Base-by-base conservation (phyloP, 23 tunicate genomes). In the Trididemnum clinides region DNA sequence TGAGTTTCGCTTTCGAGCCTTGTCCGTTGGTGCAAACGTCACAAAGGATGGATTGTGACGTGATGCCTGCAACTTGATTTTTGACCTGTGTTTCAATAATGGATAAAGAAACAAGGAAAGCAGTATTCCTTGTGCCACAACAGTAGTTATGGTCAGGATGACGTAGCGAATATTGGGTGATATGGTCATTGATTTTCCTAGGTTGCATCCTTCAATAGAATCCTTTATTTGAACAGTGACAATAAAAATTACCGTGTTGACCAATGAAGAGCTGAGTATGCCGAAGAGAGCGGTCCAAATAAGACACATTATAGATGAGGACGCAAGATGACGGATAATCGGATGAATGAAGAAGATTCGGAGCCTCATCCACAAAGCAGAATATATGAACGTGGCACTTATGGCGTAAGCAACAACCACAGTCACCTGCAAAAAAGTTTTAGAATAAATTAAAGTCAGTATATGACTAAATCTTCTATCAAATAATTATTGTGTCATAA, bases 311-410 rank as follows among this genome's bases (percentile, higher is more conserved):
- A 37, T 66, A 27, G 50, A 28, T 21, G 33, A 30, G 0, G 89
- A 82, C 5, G 84, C 88, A 15, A 91, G 90, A 82, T 91, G 96
- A 31, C 79, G 78, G 90, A 91, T 91, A 28, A 89, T 80, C 18
- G 96, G 96, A 74, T 91, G 96, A 1, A 37, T 33, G 51, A 84
- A 57, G 58, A 89, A 89, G 49, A 89, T 87, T 10, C 84, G 83
- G 2, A 91, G 88, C 39, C 96, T 80, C 39, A 87, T 39, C 96
- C 96, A 91, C 50, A 91, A 54, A n/a, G 89, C 83, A 0, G 87
- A 69, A 83, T 91, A 91, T 29, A 71, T 75, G 72, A 33, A 57
- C 3, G 96, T 85, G 0, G 89, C 78, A 49, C 91, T 72, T 39
- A 86, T 0, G 6, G 87, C 72, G 58, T 91, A 91, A 0, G 90